Percentiles rank a stretch among this genome's conserved stretches.
Evolutionary conservation across 1,140 invertebrate species (phyloP).

Genomic region (Neodiprion virginianus): DNA sequence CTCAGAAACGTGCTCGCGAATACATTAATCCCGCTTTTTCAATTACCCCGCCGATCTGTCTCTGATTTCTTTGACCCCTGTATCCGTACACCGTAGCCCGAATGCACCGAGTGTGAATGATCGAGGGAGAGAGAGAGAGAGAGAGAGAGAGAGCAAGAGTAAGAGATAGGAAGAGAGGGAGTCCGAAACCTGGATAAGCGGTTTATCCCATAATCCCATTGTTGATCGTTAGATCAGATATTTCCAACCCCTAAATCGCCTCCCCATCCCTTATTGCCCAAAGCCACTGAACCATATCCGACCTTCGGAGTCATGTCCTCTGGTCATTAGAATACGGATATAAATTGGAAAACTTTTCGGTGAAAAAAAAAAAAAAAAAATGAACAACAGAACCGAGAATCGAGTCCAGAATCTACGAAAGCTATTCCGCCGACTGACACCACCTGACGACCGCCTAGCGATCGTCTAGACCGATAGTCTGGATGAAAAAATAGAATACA

Average conservation of each 20-base stretch:
- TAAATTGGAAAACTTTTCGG: no score
- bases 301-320: no score
- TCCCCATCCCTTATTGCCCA: neutral
- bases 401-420: no score
- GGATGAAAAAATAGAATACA: no score
- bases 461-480: no score
- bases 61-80: neutral
- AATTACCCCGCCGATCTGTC: slow-evolving; percentile 10
- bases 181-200: neutral
- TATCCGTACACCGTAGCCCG: neutral
- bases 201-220: slow-evolving; percentile 1
- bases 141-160: no score
- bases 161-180: neutral
- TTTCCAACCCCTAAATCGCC: neutral
- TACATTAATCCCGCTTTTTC: slow-evolving; percentile 9
- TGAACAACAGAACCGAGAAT: no score
- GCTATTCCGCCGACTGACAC: no score
- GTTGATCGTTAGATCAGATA: neutral
- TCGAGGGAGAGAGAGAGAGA: no score
- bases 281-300: neutral
- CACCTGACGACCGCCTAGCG: no score
- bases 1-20: slow-evolving; percentile 8
- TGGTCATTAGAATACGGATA: no score
- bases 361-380: no score
- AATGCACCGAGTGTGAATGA: neutral